phyloP scores from a whole-genome alignment of 92 coral and sea anemone genomes.

The Siderastrea radians region DNA sequence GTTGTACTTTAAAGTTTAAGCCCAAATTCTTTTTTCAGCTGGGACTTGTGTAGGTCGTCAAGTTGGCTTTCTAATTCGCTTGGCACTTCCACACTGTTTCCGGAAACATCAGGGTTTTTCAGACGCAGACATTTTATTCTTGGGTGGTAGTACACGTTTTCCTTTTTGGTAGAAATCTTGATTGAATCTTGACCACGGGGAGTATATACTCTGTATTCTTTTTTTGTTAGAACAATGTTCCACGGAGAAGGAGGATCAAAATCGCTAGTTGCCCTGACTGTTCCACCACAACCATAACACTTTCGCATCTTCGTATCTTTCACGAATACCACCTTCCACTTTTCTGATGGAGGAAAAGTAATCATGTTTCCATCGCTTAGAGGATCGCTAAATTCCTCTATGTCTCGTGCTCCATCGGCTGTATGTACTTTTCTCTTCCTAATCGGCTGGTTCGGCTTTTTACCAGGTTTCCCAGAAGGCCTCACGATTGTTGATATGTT shows the following conservation, averaged over 20 bases:
- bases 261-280: conserved; percentile 37
- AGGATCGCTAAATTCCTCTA: too few relatives aligned
- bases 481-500: conserved; percentile 22
- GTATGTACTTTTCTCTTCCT: too few relatives aligned
- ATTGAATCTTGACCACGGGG: conserved; percentile 27
- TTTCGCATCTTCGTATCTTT: conserved; percentile 49
- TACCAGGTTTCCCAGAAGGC: conserved; percentile 11
- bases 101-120: too few relatives aligned
- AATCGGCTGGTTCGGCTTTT: conserved; percentile 16
- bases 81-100: too few relatives aligned
- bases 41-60: conserved; percentile 25
- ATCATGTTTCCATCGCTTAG: neutral
- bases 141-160: conserved; percentile 63
- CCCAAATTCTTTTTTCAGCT: conserved; percentile 45
- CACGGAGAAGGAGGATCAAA: conserved; percentile 61
- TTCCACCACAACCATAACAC: conserved; percentile 72
- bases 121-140: too few relatives aligned
- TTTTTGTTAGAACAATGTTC: conserved; percentile 43
- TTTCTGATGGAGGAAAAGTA: neutral
- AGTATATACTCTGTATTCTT: conserved; percentile 36
- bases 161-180: conserved; percentile 29
- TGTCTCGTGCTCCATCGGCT: neutral
- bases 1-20: conserved; percentile 2
- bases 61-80: conserved; percentile 2
- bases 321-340: conserved; percentile 25